Evolutionary conservation across 2,113 vertebrate species (phyloP).

Genomic region (Xiphorhynchus elegans): DNA sequence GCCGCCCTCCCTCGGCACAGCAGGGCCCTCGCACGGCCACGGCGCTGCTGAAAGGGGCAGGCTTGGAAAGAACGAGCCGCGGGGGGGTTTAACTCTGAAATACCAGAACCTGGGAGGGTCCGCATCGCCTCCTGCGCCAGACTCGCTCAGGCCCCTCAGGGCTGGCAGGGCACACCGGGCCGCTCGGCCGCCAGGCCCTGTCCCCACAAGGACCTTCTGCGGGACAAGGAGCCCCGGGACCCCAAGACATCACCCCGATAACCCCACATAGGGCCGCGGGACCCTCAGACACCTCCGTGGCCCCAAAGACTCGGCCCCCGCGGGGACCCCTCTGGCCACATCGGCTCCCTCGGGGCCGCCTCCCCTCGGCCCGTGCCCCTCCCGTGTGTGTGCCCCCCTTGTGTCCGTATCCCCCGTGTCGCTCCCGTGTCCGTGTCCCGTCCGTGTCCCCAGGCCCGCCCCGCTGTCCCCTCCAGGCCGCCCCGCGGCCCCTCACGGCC

Average conservation of each 20-base stretch:
- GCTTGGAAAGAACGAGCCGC: background rate
- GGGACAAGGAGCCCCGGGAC: no score
- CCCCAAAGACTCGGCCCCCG: background rate
- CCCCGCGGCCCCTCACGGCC: background rate
- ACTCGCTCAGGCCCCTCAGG: no score
- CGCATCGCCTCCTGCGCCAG: background rate
- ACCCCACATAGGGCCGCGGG: background rate
- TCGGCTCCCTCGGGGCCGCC: background rate
- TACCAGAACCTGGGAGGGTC: background rate
- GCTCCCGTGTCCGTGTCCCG: no score
- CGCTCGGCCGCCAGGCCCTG: background rate
- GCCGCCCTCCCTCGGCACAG: background rate
- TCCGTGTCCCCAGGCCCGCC: background rate
- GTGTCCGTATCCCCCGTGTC: no score
- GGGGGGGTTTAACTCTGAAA: background rate
- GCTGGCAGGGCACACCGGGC: no score
- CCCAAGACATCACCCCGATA: no score
- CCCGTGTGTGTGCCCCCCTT: no score
- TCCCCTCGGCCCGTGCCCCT: fast-evolving
- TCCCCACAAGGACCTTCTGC: background rate
- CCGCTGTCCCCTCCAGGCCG: background rate
- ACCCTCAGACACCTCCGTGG: background rate
- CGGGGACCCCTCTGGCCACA: background rate
- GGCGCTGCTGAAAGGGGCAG: background rate
- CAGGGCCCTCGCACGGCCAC: background rate